phyloP scores from a whole-genome alignment of 92 coral and sea anemone species.

The Parazoanthus darwini region DNA sequence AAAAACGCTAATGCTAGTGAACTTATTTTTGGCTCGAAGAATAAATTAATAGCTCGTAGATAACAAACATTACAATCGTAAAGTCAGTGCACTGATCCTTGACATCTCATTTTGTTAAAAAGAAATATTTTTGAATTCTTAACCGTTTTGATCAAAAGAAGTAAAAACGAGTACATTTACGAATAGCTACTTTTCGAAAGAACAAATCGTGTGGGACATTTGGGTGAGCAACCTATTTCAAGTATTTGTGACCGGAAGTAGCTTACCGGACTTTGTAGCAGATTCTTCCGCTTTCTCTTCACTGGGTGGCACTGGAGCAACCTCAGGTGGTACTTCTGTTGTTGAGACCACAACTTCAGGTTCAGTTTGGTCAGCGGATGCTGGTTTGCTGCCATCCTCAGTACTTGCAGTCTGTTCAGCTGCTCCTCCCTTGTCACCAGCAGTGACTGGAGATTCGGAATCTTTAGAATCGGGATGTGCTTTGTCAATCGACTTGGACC shows the following conservation, averaged over 20 bases:
- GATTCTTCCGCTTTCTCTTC: not conserved
- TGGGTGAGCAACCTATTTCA: not conserved
- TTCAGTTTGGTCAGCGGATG: not conserved
- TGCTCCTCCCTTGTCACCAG: not conserved
- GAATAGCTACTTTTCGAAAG: too few relatives aligned
- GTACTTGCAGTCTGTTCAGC: not conserved
- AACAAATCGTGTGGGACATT: too few relatives aligned
- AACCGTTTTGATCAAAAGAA: too few relatives aligned
- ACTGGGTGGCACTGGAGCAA: not conserved
- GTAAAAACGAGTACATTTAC: not conserved
- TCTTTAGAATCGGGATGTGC: constrained; percentile 30
- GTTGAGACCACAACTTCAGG: not conserved
- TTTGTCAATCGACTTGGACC: constrained; percentile 29
- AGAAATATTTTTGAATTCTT: too few relatives aligned
- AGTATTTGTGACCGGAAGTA: not conserved
- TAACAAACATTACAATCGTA: not conserved
- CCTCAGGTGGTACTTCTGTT: not conserved
- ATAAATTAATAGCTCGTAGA: not conserved
- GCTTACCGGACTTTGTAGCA: constrained; percentile 8
- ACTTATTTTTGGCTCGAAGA: not conserved
- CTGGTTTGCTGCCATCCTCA: constrained; percentile 9
- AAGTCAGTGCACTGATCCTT: not conserved
- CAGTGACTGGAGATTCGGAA: constrained; percentile 19
- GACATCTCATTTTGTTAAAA: not conserved
- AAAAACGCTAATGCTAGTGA: too few relatives aligned